Evolutionary conservation across 1,140 invertebrate species (phyloP).

Genomic region (Drosophila seguyi): DNA sequence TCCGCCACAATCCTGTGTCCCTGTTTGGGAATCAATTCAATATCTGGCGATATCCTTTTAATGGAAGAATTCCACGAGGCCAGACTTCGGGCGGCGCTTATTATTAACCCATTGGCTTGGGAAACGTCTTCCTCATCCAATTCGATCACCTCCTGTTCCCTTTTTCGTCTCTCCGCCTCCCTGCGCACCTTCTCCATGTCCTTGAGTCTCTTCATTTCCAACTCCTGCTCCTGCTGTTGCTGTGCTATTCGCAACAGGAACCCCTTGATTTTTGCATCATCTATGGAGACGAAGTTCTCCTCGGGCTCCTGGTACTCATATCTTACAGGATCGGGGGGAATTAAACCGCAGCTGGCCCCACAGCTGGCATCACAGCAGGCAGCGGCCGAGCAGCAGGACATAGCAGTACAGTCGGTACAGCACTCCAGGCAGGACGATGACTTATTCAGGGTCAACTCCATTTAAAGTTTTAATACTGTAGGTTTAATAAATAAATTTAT

Average conservation of each 20-base stretch:
- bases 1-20: slow-evolving; percentile 63
- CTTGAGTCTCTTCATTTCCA: slow-evolving; percentile 17
- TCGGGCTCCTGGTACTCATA: slow-evolving; percentile 81
- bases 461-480: slow-evolving; percentile 8
- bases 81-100: slow-evolving; percentile 57
- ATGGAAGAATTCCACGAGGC: slow-evolving; percentile 26
- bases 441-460: slow-evolving; percentile 58
- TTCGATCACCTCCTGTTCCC: slow-evolving; percentile 62
- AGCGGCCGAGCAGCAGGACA: slow-evolving; percentile 46
- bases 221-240: slow-evolving; percentile 58
- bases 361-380: slow-evolving; percentile 62
- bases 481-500: neutral
- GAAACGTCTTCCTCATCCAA: slow-evolving; percentile 66
- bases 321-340: slow-evolving; percentile 38
- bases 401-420: slow-evolving; percentile 53
- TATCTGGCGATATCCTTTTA: slow-evolving; percentile 53
- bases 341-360: slow-evolving; percentile 32
- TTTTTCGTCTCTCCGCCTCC: slow-evolving; percentile 13
- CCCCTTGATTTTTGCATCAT: slow-evolving; percentile 76
- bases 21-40: slow-evolving; percentile 50
- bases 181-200: slow-evolving; percentile 14
- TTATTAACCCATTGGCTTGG: slow-evolving; percentile 32
- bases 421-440: slow-evolving; percentile 57
- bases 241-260: slow-evolving; percentile 69
- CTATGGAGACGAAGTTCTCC: slow-evolving; percentile 81